Base-by-base conservation (phyloP, 2,113 vertebrate species). In the Pelodiscus sinensis region DNA sequence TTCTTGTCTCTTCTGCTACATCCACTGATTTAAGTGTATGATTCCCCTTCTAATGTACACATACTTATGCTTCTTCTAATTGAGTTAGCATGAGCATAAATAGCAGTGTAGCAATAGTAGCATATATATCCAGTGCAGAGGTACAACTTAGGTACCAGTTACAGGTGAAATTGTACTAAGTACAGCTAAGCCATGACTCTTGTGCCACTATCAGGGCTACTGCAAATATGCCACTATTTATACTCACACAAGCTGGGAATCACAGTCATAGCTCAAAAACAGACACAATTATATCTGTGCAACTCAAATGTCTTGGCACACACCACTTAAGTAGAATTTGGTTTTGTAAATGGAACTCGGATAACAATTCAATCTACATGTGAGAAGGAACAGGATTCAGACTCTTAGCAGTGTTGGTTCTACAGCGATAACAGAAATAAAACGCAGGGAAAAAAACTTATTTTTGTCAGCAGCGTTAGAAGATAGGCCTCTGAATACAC, bases 401-500 rank as follows among this genome's bases (percentile, higher is more conserved):
- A 31, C 0, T 0, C 78, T 87, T 83, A 82, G 56, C 0, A 0
- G 73, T 84, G 51, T 79, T 93, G 86, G 84, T 75, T 95, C 58
- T 54, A 29, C 35, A 86, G 51, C 57, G 60, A 31, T 89, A 92
- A 93, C 35, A 75, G 56, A 87, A 94, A 86, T 65, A 87, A 92
- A 86, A 88, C 52, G 81, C 14, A 84, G 50, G 4, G 1, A 68
- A 84, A 50, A 0, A 0, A 2, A 22, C 92, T 81, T 88, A 35
- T 38, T 93, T 95, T 94, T 89, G 75, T 65, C 90, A 60, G 77
- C 35, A 83, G 82, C 44, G 85, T 96, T 92, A 80, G 84, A 90
- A 94, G 87, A 79, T 9, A 82, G 56, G 38, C 50, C 75, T 93
- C n/a, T 82, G 92, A 94, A 91, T 91, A 84, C 27, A 0, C 84